Evolutionary conservation across 2,797 vertebrate genomes (phyloP), one percentile per base, ranked within the genome.

Genomic region (Xerus rutilus): DNA sequence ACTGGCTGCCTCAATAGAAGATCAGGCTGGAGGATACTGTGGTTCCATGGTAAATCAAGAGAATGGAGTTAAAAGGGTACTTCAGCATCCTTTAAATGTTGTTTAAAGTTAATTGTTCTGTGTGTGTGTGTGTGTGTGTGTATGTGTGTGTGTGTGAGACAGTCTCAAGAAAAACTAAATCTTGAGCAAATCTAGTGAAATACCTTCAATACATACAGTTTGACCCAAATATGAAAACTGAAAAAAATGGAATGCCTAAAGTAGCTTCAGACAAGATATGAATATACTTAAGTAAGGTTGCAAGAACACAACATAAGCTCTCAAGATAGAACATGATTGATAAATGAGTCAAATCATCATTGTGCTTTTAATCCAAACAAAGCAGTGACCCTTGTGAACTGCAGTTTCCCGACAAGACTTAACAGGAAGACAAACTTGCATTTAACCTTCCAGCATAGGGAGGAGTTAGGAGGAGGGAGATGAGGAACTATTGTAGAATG

Each of bases 111-210:
- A 81, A 57, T 30, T 25, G 0, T 39, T 3, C 49, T 79, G 74
- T 90, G 39, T 74, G 39, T 45, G 17, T 95, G 39, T 67, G 52
- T 65, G 67, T 18, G 54, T n/a, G 3, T 70, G 23, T 30, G 49
- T 72, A 4, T 35, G n/a, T 70, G 32, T 74, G 65, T 21, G 35
- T 67, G 21, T 93, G 35, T 78, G 67, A 77, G 69, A 65, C 20
- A 92, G n/a, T 52, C 39, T 86, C 17, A 92, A 82, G 67, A 83
- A 91, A 95, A 17, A 35, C 65, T 52, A 87, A 45, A 6, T 86
- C 45, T 86, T 78, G 30, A 92, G 39, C n/a, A 93, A 91, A 94
- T 79, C 45, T 70, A 73, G 4, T 79, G 47, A 86, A 93, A 78
- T 89, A 45, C 30, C 25, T 87, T 90, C 21, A 83, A 39, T 52